Conservation (phyloP, 1,140 invertebrate species). For the Thalassaphorura encarpata region DNA sequence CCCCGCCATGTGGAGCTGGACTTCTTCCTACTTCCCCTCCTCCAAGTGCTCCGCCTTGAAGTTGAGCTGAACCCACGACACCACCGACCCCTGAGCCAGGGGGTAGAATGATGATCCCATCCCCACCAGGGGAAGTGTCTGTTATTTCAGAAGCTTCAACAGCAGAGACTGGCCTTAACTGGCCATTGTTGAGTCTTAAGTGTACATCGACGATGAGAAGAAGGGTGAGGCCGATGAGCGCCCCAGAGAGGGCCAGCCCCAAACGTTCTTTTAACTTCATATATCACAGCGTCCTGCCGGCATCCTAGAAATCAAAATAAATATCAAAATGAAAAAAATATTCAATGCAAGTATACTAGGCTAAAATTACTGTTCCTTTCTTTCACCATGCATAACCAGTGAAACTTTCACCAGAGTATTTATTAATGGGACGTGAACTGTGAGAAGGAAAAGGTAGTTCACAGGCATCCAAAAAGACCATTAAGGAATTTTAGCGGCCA, state of each 20-base stretch:
- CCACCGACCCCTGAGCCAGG: neutral
- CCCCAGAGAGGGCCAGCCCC: slow-evolving; percentile 23
- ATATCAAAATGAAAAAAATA: neutral
- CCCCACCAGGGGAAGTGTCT: neutral
- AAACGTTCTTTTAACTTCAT: slow-evolving; percentile 33
- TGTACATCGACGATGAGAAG: slow-evolving; percentile 31
- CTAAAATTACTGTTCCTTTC: too few relatives aligned
- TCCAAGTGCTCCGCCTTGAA: neutral
- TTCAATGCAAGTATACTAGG: neutral
- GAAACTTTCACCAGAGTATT: too few relatives aligned
- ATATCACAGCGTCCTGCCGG: slow-evolving; percentile 22
- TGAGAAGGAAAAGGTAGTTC: slow-evolving; percentile 11
- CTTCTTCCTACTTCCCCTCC: slow-evolving; percentile 3
- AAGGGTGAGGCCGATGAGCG: slow-evolving; percentile 30
- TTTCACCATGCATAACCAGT: too few relatives aligned
- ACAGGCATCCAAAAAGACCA: slow-evolving; percentile 16
- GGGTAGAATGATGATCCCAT: neutral
- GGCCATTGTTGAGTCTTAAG: slow-evolving; percentile 24
- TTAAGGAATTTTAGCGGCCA: too few relatives aligned
- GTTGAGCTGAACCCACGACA: neutral
- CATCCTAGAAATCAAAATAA: slow-evolving; percentile 21
- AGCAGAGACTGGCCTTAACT: slow-evolving; percentile 5
- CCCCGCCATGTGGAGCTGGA: neutral
- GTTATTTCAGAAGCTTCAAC: neutral
- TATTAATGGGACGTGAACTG: too few relatives aligned